Conservation (phyloP, 2,797 vertebrate genomes). For the Cuniculus paca region DNA sequence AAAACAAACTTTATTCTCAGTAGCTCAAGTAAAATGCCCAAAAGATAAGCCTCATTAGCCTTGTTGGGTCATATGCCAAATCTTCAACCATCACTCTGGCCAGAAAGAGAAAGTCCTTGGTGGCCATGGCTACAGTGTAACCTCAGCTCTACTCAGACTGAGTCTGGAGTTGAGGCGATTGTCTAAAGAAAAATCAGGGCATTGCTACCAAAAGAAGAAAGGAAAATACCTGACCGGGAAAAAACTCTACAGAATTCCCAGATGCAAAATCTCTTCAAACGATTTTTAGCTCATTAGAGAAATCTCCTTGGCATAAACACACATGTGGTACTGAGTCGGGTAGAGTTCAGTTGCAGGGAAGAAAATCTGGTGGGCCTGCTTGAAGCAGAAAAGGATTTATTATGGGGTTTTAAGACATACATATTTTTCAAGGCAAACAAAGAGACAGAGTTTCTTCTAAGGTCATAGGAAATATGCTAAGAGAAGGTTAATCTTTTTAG, state of each 20-base stretch:
- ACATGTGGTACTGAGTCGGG: constrained; percentile 44
- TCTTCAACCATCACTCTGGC: neutral
- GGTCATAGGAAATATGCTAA: constrained; percentile 81
- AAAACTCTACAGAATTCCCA: neutral
- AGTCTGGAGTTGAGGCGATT: neutral
- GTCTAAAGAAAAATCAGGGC: neutral
- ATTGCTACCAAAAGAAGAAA: neutral
- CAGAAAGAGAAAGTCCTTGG: constrained; percentile 15
- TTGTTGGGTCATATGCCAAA: neutral
- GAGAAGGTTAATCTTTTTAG: constrained; percentile 81
- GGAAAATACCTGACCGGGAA: neutral
- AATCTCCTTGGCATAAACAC: constrained; percentile 64
- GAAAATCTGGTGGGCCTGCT: constrained; percentile 64
- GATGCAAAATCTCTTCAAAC: constrained; percentile 58
- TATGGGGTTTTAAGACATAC: constrained; percentile 71
- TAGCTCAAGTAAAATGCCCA: constrained; percentile 42
- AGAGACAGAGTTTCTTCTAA: constrained; percentile 73
- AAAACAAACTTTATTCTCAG: constrained; percentile 51
- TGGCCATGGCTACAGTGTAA: neutral
- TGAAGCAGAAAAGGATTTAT: constrained; percentile 80
- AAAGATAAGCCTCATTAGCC: constrained; percentile 5
- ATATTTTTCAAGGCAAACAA: constrained; percentile 80
- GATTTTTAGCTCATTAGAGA: constrained; percentile 62
- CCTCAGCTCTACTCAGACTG: neutral
- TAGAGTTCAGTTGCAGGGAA: constrained; percentile 54